Evolutionary conservation across 2,888 invertebrate genomes (phyloP).

Genomic region (Apamea monoglypha): DNA sequence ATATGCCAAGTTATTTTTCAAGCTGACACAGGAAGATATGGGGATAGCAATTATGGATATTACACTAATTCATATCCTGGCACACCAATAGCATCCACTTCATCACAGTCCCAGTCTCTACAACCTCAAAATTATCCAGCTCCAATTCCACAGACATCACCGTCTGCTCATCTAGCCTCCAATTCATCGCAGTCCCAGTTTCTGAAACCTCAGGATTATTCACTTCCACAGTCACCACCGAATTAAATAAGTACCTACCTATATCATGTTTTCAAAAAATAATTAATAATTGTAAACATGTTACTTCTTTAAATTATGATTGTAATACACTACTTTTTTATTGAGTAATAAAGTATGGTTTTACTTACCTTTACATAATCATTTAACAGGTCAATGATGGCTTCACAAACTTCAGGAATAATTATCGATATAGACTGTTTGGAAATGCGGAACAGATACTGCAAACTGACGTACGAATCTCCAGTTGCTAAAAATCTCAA

Average conservation of each 20-base stretch:
- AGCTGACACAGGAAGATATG: constrained; percentile 61
- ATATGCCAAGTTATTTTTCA: constrained; percentile 63
- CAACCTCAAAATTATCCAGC: too few relatives aligned
- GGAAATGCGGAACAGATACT: too few relatives aligned
- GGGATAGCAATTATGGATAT: constrained; percentile 60
- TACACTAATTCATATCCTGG: constrained; percentile 50
- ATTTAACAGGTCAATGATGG: constrained; percentile 57
- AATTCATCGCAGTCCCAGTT: constrained; percentile 43
- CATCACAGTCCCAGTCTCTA: constrained; percentile 18
- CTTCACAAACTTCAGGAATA: constrained; percentile 62
- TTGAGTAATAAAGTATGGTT: constrained; percentile 51
- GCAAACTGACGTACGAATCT: constrained; percentile 58
- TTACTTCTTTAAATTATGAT: constrained; percentile 42
- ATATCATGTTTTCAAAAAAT: too few relatives aligned
- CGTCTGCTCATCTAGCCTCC: constrained; percentile 50
- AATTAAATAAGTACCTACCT: constrained; percentile 54
- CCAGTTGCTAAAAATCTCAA: constrained; percentile 62
- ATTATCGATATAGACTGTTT: constrained; percentile 60
- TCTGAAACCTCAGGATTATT: constrained; percentile 33
- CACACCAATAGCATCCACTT: constrained; percentile 30
- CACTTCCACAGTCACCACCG: constrained; percentile 53
- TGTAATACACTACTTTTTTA: constrained; percentile 54
- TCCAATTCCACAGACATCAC: constrained; percentile 23
- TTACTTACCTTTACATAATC: constrained; percentile 63
- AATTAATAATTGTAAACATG: constrained; percentile 45